Percentiles rank a stretch among this genome's conserved stretches.
Conservation (phyloP, 2,888 invertebrate species). For the Gortyna flavago region DNA sequence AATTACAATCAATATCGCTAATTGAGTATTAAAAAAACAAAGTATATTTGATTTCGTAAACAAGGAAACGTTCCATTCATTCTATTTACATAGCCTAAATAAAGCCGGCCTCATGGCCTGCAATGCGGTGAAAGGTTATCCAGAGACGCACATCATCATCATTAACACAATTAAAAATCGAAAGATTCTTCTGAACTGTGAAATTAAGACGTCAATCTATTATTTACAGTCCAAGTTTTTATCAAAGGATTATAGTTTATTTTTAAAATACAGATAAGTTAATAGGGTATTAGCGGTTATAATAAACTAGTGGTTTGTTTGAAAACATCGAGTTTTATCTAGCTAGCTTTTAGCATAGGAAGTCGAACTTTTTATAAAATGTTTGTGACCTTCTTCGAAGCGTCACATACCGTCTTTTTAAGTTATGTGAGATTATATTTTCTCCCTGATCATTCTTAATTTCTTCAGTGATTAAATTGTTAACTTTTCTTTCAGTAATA, state of each 20-base stretch:
- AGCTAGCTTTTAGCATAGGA: not conserved
- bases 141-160: slow-evolving; percentile 71
- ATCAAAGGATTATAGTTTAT: slow-evolving; percentile 13
- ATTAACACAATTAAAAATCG: slow-evolving; percentile 76
- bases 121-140: slow-evolving; percentile 81
- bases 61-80: slow-evolving; percentile 69
- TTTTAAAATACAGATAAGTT: slow-evolving; percentile 26
- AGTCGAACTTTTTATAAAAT: not conserved
- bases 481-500: not conserved
- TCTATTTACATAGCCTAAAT: slow-evolving; percentile 80
- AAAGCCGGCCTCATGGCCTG: slow-evolving; percentile 69
- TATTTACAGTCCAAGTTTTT: slow-evolving; percentile 29
- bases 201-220: slow-evolving; percentile 70
- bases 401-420: not conserved
- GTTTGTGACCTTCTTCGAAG: not conserved
- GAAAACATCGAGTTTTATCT: not conserved
- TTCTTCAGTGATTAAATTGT: not conserved
- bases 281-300: slow-evolving; percentile 1
- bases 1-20: slow-evolving; percentile 14
- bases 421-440: not conserved
- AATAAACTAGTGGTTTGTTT: not conserved
- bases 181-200: slow-evolving; percentile 62
- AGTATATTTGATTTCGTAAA: slow-evolving; percentile 62
- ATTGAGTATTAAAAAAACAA: slow-evolving; percentile 36
- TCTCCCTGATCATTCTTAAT: not conserved